Evolutionary conservation across 1,140 invertebrate genomes (phyloP).

Genomic region (Pogonomyrmex californicus): DNA sequence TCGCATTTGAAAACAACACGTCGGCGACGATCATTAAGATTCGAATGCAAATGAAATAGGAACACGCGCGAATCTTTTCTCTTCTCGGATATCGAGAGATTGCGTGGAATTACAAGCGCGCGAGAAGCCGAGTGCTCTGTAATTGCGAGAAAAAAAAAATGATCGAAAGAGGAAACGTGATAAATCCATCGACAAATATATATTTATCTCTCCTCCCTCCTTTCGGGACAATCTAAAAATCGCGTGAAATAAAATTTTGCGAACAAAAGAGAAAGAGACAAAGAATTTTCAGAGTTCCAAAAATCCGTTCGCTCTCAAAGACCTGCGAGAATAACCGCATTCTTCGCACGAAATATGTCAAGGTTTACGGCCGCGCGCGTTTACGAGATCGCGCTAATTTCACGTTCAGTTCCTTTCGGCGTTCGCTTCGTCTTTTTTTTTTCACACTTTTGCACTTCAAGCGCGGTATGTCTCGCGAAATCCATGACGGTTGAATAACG

Average conservation of each 20-base stretch:
- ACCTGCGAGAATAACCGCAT: neutral
- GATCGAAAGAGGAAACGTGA: neutral
- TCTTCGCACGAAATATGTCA: conserved; percentile 13
- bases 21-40: conserved; percentile 62
- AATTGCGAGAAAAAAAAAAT: neutral
- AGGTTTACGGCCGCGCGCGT: neutral
- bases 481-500: conserved; percentile 6
- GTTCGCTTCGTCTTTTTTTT: neutral
- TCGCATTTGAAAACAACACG: conserved; percentile 59
- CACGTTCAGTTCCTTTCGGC: neutral
- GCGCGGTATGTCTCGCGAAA: conserved; percentile 23
- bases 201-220: neutral
- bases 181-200: neutral
- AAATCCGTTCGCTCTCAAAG: neutral
- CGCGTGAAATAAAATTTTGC: neutral
- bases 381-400: conserved; percentile 34
- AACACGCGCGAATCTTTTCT: conserved; percentile 30
- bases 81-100: neutral
- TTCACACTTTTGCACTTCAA: no score
- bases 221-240: neutral
- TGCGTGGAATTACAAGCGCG: neutral
- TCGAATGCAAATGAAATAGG: conserved; percentile 64
- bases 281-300: neutral
- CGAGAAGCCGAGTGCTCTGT: neutral
- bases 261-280: neutral